Evolutionary conservation across 2,797 vertebrate genomes (phyloP), one percentile per base, ranked within the genome.

Genomic region (Falco novaeseelandiae): DNA sequence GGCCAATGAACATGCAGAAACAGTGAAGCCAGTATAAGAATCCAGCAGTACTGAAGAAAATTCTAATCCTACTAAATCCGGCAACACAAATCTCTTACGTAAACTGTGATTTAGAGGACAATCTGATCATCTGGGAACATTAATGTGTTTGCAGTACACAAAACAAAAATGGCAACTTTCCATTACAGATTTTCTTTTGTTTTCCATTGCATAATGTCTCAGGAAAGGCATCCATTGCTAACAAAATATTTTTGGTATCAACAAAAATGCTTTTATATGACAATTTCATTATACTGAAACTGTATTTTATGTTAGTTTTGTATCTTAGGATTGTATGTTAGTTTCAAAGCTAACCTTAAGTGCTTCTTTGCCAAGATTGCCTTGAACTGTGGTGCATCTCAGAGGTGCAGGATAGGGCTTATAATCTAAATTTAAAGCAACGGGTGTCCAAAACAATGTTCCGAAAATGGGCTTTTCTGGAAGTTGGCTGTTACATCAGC

Each of bases 101-200:
- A 97, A 97, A 72, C 46, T 73, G 63, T 52, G 32, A 85, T 85
- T 82, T 79, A 91, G 73, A 96, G 90, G 80, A 92, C 66, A 90
- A 57, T 18, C 36, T 81, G 57, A 83, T 89, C 85, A 80, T 91
- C 86, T 83, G 81, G 81, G 30, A 94, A 87, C 78, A 77, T 38
- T 55, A 66, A 54, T 18, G 16, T 57, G 67, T 30, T 74, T 59
- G 86, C 66, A 76, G 71, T 57, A 89, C 76, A 90, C 82, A 89
- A 89, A 92, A 83, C 22, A 93, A 73, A 88, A 86, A 6, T 18
- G 62, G 80, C 73, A 83, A 88, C 20, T 48, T 94, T 63, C 59
- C 85, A 89, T 63, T 49, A 80, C 27, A 72, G 18, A 69, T 55
- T 87, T 82, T 82, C 51, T 69, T 86, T 84, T 91, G 46, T 42